Evolutionary conservation across 2,888 invertebrate species (phyloP), one percentile per base, ranked within the genome.

Genomic region (Pandemis cinnamomeana): DNA sequence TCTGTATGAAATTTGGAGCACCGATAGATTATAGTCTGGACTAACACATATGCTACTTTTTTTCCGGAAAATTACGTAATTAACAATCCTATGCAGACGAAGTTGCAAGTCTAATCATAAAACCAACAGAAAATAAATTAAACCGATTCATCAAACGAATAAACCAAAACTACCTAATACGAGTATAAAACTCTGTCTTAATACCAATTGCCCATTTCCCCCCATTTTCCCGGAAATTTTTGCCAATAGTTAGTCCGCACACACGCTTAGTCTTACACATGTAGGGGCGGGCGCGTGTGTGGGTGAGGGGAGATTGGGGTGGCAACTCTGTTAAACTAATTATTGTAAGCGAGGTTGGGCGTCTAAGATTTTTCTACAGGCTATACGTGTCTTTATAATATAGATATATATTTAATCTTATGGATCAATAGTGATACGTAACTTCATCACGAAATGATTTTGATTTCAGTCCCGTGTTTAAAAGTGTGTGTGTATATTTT

Each of bases 311-410:
- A 64, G 71, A 44, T 11, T 11, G 69, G 69, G 48, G 69, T 55
- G 73, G 73, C 60, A 73, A 73, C 73, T 73, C 90, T 90, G 87
- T 86, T 87, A 87, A 86, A 86, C 86, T 86, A 87, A 86, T 87
- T 87, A 87, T 87, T 87, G 88, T 85, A 84, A 84, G 85, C 79
- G 83, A 83, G 85, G 67, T 61, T 81, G 82, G 78, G 79, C 78
- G 78, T 79, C 84, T 82, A 87, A 87, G 88, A 87, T 87, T 87
- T 87, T 87, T 87, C 88, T 87, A 84, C 87, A 82, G 79, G 80
- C 78, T 77, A 76, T 79, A 80, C 79, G 78, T 82, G 78, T 80
- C 77, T 76, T 77, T 81, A 83, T 82, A 74, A 74, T 74, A 74
- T 71, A 70, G 27, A 71, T 64, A 13, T 72, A 53, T 64, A 60